A percentile compares a stretch with the other conserved stretches of the same genome.
Conservation (phyloP, 2,888 invertebrate species). For the Drosophila barbarae region DNA sequence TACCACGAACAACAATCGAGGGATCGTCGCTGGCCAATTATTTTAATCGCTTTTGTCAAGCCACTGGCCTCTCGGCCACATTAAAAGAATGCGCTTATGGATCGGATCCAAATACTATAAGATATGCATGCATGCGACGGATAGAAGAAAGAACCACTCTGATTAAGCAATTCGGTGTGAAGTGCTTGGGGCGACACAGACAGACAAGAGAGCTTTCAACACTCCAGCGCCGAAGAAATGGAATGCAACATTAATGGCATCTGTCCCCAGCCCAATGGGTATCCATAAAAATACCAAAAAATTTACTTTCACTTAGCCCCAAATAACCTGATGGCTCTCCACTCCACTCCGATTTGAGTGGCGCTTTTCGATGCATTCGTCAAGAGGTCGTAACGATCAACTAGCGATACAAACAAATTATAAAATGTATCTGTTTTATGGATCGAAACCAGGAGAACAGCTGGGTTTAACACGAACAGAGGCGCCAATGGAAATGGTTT, state of each 20-base stretch:
- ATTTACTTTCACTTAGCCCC: constrained; percentile 65
- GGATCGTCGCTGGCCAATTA: constrained; percentile 66
- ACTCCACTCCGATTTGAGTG: constrained; percentile 49
- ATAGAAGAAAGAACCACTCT: constrained; percentile 37
- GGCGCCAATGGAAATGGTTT: constrained; percentile 24
- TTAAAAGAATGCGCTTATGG: constrained; percentile 43
- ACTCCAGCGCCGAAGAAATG: constrained; percentile 52
- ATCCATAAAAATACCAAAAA: constrained; percentile 61
- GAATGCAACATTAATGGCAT: constrained; percentile 64
- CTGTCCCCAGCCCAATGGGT: constrained; percentile 24
- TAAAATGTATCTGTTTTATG: constrained; percentile 59
- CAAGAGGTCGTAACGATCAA: constrained; percentile 46
- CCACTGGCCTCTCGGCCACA: constrained; percentile 31
- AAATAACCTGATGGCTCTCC: constrained; percentile 35
- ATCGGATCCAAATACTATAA: constrained; percentile 2
- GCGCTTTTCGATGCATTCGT: constrained; percentile 43
- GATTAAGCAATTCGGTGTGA: constrained; percentile 67
- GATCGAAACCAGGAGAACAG: constrained; percentile 24
- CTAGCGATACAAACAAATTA: constrained; percentile 63
- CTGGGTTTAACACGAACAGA: constrained; percentile 17
- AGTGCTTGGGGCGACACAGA: constrained; percentile 50
- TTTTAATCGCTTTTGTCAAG: constrained; percentile 68
- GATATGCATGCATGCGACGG: background rate
- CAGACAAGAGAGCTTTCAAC: constrained; percentile 64
- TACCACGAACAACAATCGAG: constrained; percentile 50